Evolutionary conservation across 1,140 invertebrate species (phyloP), one percentile per base, ranked within the genome.

Genomic region (Papilio glaucus): DNA sequence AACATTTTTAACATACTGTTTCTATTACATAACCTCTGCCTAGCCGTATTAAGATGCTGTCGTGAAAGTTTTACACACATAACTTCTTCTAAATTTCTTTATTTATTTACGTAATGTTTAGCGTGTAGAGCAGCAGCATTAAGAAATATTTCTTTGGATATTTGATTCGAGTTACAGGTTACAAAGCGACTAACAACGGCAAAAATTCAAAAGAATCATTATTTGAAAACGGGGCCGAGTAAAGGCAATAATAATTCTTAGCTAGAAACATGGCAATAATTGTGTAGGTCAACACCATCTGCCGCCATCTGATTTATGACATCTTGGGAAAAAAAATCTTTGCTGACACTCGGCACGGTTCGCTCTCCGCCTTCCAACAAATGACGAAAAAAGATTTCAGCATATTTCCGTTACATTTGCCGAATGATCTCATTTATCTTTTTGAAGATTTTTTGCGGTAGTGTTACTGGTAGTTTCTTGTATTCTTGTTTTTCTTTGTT

Each of bases 241-340:
- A 73, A 75, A 74, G 71, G 78, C 77, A 82, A 84, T 85, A 84
- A 85, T 86, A 85, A 87, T 83, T 85, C 79, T 87, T 83, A 81
- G 85, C 78, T 85, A 77, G 84, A 75, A 84, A 81, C 84, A 85
- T 82, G 80, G 86, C 81, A 85, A 88, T 88, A 88, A 87, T 86
- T 80, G 86, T 85, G 74, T 75, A 84, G 85, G 84, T 88, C 86
- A 86, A 87, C 84, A 85, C 81, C 85, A 88, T 88, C 82, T 88
- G 86, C 81, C 77, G 82, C 85, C 80, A 71, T 76, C 84, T 88
- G 86, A 88, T 88, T 88, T 88, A 88, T 88, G 84, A 85, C 79
- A 84, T 81, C 77, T 78, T 65, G 76, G 78, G 84, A 78, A 85
- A 85, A n/a, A 85, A 86, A 82, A 73, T 77, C 78, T 69, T 74